These are phyloP conservation scores for Watsonalla cultraria DNA, from an alignment of 2,888 invertebrate genomes.

Conservation along the genomic window DNA sequence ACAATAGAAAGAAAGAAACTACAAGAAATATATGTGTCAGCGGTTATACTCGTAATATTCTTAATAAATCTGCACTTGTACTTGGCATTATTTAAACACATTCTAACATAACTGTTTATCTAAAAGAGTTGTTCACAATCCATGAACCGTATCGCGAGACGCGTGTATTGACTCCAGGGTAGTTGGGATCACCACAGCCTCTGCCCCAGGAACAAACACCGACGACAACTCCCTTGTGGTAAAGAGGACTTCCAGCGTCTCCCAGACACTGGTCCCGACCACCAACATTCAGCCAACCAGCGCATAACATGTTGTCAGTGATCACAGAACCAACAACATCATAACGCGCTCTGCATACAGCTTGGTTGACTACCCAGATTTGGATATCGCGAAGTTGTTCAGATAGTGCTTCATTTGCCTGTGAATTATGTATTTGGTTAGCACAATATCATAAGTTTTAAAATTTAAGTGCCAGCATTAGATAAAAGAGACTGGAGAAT, in stretches of 20 bases:
- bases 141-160: conserved; percentile 1
- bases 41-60: no score
- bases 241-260: conserved; percentile 32
- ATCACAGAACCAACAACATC: conserved; percentile 11
- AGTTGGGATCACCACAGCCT: conserved; percentile 7
- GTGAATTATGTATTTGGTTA: background rate
- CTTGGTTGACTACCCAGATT: conserved; percentile 30
- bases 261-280: conserved; percentile 34
- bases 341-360: conserved; percentile 23
- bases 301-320: conserved; percentile 37
- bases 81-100: no score
- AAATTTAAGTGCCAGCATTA: no score
- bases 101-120: conserved; percentile 2
- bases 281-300: conserved; percentile 25
- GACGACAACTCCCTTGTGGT: conserved; percentile 23
- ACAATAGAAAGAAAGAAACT: no score
- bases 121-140: conserved; percentile 8
- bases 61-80: no score
- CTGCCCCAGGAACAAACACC: conserved; percentile 11
- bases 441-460: no score
- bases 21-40: no score
- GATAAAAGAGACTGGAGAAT: no score
- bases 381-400: conserved; percentile 29
- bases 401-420: conserved; percentile 13
- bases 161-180: conserved; percentile 11